These are phyloP conservation scores for Acheta domesticus DNA, from an alignment of 2,888 invertebrate genomes.

Conservation along the genomic window DNA sequence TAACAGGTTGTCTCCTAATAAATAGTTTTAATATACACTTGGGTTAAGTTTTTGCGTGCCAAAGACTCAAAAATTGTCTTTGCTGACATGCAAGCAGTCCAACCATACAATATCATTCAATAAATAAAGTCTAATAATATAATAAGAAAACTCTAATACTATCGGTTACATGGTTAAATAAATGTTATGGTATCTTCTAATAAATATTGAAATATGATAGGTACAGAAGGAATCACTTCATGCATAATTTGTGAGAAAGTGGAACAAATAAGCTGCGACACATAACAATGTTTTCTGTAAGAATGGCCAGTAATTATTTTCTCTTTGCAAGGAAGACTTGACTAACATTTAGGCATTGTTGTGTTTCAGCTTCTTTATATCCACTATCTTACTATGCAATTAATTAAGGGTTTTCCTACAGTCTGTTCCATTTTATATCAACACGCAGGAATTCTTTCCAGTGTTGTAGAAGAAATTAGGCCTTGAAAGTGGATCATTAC, in stretches of 20 bases:
- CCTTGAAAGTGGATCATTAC: slow-evolving; percentile 12
- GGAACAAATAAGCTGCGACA: no score
- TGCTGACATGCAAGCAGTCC: slow-evolving; percentile 24
- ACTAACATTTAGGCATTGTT: not conserved
- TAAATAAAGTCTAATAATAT: not conserved
- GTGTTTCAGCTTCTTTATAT: no score
- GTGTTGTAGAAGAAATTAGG: not conserved
- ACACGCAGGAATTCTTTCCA: slow-evolving; percentile 9
- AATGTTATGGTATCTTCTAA: not conserved
- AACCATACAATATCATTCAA: not conserved
- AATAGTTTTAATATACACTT: slow-evolving; percentile 10
- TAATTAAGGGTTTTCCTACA: no score
- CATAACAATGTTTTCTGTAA: not conserved
- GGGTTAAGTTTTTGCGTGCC: not conserved
- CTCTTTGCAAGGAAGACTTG: not conserved
- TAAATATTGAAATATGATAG: not conserved
- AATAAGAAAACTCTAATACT: not conserved
- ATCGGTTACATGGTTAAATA: not conserved
- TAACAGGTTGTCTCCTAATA: slow-evolving; percentile 24
- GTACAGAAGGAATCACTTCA: not conserved
- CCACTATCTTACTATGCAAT: no score
- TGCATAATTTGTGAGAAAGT: not conserved
- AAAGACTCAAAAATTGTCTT: not conserved
- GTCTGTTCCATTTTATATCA: not conserved
- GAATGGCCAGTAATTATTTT: no score